Evolutionary conservation across 1,140 invertebrate species (phyloP).

Genomic region (Pseudomyrmex gracilis): DNA sequence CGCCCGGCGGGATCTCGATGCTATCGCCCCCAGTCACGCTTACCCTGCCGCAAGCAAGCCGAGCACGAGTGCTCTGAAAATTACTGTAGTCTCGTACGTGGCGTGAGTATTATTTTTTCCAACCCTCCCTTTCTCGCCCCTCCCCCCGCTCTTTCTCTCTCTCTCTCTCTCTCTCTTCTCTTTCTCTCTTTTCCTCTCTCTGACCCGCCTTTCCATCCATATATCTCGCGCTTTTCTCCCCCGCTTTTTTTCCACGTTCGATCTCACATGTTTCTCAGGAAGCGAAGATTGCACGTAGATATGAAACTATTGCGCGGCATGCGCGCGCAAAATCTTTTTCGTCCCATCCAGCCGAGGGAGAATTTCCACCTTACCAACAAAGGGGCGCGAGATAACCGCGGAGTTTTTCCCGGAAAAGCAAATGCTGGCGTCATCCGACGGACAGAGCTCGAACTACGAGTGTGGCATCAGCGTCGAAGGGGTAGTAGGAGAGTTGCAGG

Average conservation of each 20-base stretch:
- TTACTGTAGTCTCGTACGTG: conserved; percentile 77
- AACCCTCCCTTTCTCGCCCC: not conserved
- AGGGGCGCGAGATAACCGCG: conserved; percentile 26
- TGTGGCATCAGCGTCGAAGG: conserved; percentile 64
- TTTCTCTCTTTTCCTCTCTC: not conserved
- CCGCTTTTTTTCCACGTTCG: conserved; percentile 51
- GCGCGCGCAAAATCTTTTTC: conserved; percentile 55
- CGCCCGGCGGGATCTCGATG: conserved; percentile 79
- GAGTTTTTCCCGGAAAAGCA: conserved; percentile 65
- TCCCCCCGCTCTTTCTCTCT: no score
- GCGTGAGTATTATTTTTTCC: conserved; percentile 78
- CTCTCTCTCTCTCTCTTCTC: no score
- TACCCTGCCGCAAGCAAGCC: conserved; percentile 78
- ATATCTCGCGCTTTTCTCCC: conserved; percentile 45
- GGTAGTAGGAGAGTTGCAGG: conserved; percentile 61
- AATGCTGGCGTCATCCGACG: conserved; percentile 79
- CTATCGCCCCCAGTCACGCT: conserved; percentile 82
- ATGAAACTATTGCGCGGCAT: conserved; percentile 35
- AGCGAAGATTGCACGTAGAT: conserved; percentile 50
- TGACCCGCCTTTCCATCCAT: conserved; percentile 17
- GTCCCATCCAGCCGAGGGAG: conserved; percentile 29
- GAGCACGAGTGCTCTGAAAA: conserved; percentile 79
- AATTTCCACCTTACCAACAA: conserved; percentile 78
- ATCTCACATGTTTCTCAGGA: conserved; percentile 55
- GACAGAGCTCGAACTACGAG: conserved; percentile 64